Percentiles rank a stretch among this genome's conserved stretches.
phyloP scores from a whole-genome alignment of 2,113 vertebrate genomes.

The Lepisosteus osseus region DNA sequence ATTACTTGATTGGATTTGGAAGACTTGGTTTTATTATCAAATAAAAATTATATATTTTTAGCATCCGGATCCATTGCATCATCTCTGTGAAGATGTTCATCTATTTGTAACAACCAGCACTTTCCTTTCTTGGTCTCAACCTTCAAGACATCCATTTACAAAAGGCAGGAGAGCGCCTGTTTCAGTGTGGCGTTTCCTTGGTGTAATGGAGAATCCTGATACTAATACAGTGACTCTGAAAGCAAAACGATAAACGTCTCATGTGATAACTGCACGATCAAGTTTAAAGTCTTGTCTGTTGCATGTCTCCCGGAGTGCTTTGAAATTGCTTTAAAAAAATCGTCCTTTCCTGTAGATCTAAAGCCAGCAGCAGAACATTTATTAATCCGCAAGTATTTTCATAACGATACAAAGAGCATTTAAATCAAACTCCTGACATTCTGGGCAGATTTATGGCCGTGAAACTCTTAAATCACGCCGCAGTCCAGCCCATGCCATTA shows the following conservation, averaged over 20 bases:
- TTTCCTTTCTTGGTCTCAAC: no score
- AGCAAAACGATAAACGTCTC: slow-evolving; percentile 31
- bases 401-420: slow-evolving; percentile 64
- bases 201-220: slow-evolving; percentile 3
- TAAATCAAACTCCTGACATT: slow-evolving; percentile 66
- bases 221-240: background rate
- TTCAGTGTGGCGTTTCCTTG: background rate
- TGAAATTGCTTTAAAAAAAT: slow-evolving; percentile 30
- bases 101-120: no score
- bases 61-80: no score
- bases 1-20: no score
- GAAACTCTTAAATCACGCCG: slow-evolving; percentile 58
- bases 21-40: no score
- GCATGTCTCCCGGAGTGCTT: slow-evolving; percentile 19
- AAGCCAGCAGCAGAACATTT: slow-evolving; percentile 41
- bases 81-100: no score
- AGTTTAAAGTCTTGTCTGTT: slow-evolving; percentile 32
- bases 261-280: slow-evolving; percentile 23
- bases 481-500: slow-evolving; percentile 23
- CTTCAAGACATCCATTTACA: no score
- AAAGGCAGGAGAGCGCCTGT: background rate
- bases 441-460: slow-evolving; percentile 63
- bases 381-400: slow-evolving; percentile 67
- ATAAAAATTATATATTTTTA: no score
- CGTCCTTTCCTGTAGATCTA: slow-evolving; percentile 41